phyloP scores from a whole-genome alignment of 2,797 vertebrate species.

The Crenichthys baileyi region DNA sequence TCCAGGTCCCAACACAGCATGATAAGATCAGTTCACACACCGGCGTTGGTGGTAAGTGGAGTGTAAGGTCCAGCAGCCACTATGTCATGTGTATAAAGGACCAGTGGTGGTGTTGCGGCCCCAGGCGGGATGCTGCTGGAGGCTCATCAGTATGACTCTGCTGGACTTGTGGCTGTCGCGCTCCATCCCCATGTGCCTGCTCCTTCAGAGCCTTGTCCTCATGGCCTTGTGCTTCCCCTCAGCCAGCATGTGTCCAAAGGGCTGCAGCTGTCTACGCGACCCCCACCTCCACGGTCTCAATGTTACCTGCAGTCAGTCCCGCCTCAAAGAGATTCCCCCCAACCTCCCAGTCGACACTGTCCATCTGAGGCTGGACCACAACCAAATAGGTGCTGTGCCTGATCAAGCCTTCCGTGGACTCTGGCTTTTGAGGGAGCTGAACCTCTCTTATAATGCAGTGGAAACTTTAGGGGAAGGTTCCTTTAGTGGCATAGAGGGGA shows the following conservation, averaged over 20 bases:
- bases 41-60: conserved; percentile 38
- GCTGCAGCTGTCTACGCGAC: conserved; percentile 92
- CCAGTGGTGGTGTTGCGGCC: conserved; percentile 78
- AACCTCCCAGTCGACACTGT: conserved; percentile 93
- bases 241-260: conserved; percentile 98
- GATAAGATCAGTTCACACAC: conserved; percentile 57
- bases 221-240: conserved; percentile 99
- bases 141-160: conserved; percentile 93
- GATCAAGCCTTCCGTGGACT: conserved; percentile 95
- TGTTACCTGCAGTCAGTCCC: conserved; percentile 94
- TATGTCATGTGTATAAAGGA: conserved; percentile 71
- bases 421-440: conserved; percentile 91
- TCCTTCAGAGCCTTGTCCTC: conserved; percentile 97
- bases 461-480: conserved; percentile 95
- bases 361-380: conserved; percentile 93
- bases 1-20: conserved; percentile 74
- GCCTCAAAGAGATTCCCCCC: conserved; percentile 95
- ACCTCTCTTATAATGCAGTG: conserved; percentile 95
- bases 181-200: conserved; percentile 98
- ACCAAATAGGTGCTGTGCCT: conserved; percentile 95
- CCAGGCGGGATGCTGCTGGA: conserved; percentile 90
- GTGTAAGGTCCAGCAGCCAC: conserved; percentile 63
- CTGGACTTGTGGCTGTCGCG: conserved; percentile 98
- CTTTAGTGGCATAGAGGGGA: conserved; percentile 92
- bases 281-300: conserved; percentile 86